These are phyloP conservation scores for Pararge aegeria DNA, from an alignment of 1,140 invertebrate species.

Conservation along the genomic window DNA sequence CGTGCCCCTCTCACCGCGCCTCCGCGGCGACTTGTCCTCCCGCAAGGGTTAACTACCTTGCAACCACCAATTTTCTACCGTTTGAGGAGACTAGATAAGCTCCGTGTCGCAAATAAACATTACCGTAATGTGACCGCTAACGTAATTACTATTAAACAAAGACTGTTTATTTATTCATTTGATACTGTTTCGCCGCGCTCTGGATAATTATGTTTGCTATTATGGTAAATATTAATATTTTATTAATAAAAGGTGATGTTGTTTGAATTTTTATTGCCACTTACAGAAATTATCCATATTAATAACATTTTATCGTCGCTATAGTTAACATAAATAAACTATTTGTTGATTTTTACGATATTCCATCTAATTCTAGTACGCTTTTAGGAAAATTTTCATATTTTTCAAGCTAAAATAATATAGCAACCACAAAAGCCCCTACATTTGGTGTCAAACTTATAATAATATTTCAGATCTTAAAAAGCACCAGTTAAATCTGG, in stretches of 20 bases:
- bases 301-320: background rate
- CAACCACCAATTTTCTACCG: slow-evolving; percentile 72
- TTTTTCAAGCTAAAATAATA: too few species aligned
- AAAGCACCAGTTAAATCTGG: too few species aligned
- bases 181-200: slow-evolving; percentile 32
- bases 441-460: too few species aligned
- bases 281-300: background rate
- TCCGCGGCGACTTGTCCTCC: slow-evolving; percentile 25
- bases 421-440: too few species aligned
- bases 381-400: too few species aligned
- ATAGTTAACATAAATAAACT: background rate
- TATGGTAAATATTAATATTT: slow-evolving; percentile 19
- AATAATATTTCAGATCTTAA: too few species aligned
- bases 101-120: slow-evolving; percentile 69
- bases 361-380: too few species aligned
- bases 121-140: slow-evolving; percentile 66
- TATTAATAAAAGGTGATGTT: slow-evolving; percentile 9
- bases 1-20: slow-evolving; percentile 35
- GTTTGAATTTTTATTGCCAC: slow-evolving; percentile 1
- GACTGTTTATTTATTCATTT: slow-evolving; percentile 48
- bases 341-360: background rate
- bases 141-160: slow-evolving; percentile 56
- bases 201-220: slow-evolving; percentile 40
- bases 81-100: slow-evolving; percentile 76
- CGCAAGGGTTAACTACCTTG: slow-evolving; percentile 77